Base-by-base conservation (phyloP, 1,140 invertebrate species). In the Acyrthosiphon pisum region DNA sequence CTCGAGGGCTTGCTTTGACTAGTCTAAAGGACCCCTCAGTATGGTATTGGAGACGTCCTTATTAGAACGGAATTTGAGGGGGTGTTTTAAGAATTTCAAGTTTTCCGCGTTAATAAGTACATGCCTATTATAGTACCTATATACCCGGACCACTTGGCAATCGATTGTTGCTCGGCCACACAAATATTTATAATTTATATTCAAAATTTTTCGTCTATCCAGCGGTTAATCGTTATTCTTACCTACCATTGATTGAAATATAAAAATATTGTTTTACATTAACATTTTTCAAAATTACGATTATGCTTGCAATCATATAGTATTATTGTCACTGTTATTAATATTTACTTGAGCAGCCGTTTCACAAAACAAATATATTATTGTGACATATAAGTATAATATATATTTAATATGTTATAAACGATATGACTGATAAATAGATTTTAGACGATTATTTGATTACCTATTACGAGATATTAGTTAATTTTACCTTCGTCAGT, bases 341-440 rank as follows among this genome's bases (percentile, higher is more conserved):
- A 18, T 76, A n/a, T 76, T 76, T 76, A n/a, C 60, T 68, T 6
- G 30, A 76, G 60, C 14, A 6, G n/a, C 30, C 2, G 60, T n/a
- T 76, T 23, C 60, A 76, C 60, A n/a, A 68, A 76, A n/a, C 14
- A 76, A 76, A 76, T 60, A 86, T 26, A 86, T 86, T 83, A 37
- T 83, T 41, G 44, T n/a, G 14, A 48, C 48, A 87, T 9, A n/a
- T n/a, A 86, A 0, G 18, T 48, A 18, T 87, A 87, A 20, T 48
- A 48, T n/a, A 87, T 8, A n/a, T 50, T 87, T 41, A 86, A 86
- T 86, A 87, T 46, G 18, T 87, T 89, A 89, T 37, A 56, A 89
- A 89, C n/a, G 4, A 88, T 56, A 89, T 89, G 87, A 89, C 87
- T 89, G 87, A 89, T 53, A 37, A 11, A 89, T 89, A 89, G 87